Conservation (phyloP, 30 jellyfish, hydroid and myxozoan species). For the Nemopilema nomurai region DNA sequence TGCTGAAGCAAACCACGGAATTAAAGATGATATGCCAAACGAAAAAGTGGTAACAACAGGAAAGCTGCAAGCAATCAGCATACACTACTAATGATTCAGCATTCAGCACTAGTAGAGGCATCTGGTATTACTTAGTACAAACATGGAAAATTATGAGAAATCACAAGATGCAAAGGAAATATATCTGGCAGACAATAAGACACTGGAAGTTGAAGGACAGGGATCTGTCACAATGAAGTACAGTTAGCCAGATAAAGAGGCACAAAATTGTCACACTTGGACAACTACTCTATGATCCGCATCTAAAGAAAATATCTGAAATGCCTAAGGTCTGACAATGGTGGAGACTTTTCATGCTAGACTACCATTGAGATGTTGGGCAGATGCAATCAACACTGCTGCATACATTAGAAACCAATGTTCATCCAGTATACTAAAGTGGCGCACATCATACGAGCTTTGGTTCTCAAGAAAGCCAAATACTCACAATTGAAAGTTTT, state of each 20-base stretch:
- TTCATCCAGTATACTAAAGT: slow-evolving; percentile 29
- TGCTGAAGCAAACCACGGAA: slow-evolving; percentile 21
- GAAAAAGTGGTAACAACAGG: neutral
- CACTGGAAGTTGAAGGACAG: slow-evolving; percentile 3
- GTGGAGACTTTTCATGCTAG: slow-evolving; percentile 37
- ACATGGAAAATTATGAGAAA: slow-evolving; percentile 12
- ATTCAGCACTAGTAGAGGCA: neutral
- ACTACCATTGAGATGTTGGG: slow-evolving; percentile 31
- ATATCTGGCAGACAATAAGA: slow-evolving; percentile 16
- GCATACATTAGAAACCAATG: slow-evolving; percentile 31
- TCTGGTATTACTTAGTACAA: neutral
- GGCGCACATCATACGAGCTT: slow-evolving; percentile 22
- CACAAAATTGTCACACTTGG: slow-evolving; percentile 17
- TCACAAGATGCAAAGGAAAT: slow-evolving; percentile 18
- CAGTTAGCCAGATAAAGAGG: slow-evolving; percentile 13
- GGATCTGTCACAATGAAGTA: slow-evolving; percentile 1
- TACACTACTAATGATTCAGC: neutral
- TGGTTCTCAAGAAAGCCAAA: slow-evolving; percentile 39
- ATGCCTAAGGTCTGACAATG: slow-evolving; percentile 20
- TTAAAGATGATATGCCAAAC: neutral
- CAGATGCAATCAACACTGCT: slow-evolving; percentile 46
- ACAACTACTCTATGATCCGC: slow-evolving; percentile 24
- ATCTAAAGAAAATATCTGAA: slow-evolving; percentile 5
- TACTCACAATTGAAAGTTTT: slow-evolving; percentile 19
- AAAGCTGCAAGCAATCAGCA: slow-evolving; percentile 16